These are phyloP conservation scores for Geococcyx californianus DNA, from an alignment of 2,113 vertebrate genomes.

Conservation along the genomic window DNA sequence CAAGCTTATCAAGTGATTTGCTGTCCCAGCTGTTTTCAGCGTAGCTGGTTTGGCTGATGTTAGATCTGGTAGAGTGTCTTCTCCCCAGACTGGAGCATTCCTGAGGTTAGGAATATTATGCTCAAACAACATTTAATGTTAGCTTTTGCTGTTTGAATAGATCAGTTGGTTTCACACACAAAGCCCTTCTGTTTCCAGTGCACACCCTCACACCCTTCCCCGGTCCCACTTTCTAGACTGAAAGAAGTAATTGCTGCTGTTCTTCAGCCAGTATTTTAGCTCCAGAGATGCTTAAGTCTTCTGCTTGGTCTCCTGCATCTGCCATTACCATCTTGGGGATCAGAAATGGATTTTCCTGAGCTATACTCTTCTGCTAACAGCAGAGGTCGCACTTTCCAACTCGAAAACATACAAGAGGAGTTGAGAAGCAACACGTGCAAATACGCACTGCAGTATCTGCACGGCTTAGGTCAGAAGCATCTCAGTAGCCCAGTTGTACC, in stretches of 20 bases:
- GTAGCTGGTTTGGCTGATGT: background rate
- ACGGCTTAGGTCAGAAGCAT: background rate
- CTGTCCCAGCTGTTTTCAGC: background rate
- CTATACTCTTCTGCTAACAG: background rate
- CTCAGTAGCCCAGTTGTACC: background rate
- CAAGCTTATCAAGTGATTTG: background rate
- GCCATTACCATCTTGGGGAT: background rate
- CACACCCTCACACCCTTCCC: too few species aligned
- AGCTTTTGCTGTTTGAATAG: background rate
- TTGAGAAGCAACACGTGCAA: rapidly evolving
- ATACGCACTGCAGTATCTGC: background rate
- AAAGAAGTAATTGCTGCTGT: background rate
- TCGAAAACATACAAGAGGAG: rapidly evolving
- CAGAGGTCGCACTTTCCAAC: background rate
- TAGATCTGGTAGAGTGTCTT: background rate
- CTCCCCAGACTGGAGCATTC: background rate
- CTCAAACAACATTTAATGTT: background rate
- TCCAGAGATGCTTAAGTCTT: background rate
- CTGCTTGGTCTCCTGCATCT: background rate
- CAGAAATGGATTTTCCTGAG: background rate
- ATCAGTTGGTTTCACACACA: background rate
- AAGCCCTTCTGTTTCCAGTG: background rate
- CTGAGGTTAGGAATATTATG: background rate
- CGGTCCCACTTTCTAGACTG: background rate
- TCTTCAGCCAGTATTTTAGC: background rate